Conservation (phyloP, 2,113 vertebrate genomes). For the Brachyhypopomus gauderio region DNA sequence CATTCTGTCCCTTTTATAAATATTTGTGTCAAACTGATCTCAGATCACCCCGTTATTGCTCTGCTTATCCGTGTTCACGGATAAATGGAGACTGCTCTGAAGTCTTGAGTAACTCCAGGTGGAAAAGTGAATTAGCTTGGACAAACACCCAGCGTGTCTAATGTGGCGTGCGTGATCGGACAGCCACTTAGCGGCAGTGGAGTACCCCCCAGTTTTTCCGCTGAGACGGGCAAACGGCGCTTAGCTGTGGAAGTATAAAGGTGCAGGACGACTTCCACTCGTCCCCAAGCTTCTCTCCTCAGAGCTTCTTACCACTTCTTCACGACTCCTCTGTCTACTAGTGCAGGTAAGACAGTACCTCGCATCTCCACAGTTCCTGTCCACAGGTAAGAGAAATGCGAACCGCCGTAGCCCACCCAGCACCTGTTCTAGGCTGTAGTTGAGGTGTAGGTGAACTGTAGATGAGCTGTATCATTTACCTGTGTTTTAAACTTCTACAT, state of each 20-base stretch:
- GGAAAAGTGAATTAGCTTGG: conserved; percentile 44
- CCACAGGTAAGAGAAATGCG: conserved; percentile 22
- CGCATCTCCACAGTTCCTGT: background rate
- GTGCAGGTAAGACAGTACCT: no score
- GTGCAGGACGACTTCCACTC: conserved; percentile 29
- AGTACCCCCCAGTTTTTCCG: conserved; percentile 45
- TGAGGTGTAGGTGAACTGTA: no score
- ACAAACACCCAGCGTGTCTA: conserved; percentile 41
- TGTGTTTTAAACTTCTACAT: no score
- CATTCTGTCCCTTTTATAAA: background rate
- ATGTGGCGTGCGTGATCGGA: conserved; percentile 48
- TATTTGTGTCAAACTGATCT: background rate
- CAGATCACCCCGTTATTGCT: background rate
- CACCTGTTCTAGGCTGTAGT: no score
- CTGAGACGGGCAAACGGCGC: conserved; percentile 34
- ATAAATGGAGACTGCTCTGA: conserved; percentile 2
- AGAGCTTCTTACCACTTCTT: conserved; percentile 32
- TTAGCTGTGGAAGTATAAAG: conserved; percentile 61
- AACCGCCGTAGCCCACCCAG: no score
- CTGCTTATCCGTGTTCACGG: background rate
- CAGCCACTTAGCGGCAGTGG: conserved; percentile 40
- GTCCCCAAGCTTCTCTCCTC: conserved; percentile 58
- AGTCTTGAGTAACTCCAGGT: background rate
- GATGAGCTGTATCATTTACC: no score
- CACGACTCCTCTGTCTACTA: conserved; percentile 44